These are phyloP conservation scores for Somateria mollissima DNA, from an alignment of 2,797 vertebrate species.

Conservation along the genomic window DNA sequence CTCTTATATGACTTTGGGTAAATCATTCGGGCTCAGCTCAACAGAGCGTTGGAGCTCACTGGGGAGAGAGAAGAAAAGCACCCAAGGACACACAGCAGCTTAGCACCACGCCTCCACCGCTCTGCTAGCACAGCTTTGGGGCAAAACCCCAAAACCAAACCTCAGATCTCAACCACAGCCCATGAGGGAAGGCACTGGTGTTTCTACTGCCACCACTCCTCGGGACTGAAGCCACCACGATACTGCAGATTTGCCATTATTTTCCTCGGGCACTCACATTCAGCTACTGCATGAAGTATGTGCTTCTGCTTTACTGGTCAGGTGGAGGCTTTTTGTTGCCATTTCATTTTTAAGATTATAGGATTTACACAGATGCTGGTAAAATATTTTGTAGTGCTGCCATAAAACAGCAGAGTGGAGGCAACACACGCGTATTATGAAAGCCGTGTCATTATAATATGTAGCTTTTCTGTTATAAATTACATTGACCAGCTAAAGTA, in stretches of 20 bases:
- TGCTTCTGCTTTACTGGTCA: neutral
- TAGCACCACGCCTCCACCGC: neutral
- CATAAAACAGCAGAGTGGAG: neutral
- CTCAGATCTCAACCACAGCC: neutral
- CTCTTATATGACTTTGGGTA: neutral
- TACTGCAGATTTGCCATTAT: neutral
- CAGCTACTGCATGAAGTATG: accelerated
- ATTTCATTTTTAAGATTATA: constrained; percentile 61
- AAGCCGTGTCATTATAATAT: constrained; percentile 22
- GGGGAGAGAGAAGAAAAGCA: neutral
- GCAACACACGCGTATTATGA: neutral
- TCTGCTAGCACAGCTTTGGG: neutral
- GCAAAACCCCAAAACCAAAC: neutral
- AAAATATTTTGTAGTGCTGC: constrained; percentile 49
- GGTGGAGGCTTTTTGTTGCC: neutral
- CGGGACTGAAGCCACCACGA: neutral
- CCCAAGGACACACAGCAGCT: accelerated
- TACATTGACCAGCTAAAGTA: constrained; percentile 58
- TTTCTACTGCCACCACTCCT: neutral
- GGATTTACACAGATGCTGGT: constrained; percentile 10
- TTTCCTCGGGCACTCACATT: neutral
- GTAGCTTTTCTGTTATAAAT: constrained; percentile 46
- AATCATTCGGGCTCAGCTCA: neutral
- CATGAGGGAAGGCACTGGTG: neutral
- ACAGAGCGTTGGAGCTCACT: neutral